These are phyloP conservation scores for Spilarctia lutea DNA, from an alignment of 2,888 invertebrate species.

Conservation along the genomic window DNA sequence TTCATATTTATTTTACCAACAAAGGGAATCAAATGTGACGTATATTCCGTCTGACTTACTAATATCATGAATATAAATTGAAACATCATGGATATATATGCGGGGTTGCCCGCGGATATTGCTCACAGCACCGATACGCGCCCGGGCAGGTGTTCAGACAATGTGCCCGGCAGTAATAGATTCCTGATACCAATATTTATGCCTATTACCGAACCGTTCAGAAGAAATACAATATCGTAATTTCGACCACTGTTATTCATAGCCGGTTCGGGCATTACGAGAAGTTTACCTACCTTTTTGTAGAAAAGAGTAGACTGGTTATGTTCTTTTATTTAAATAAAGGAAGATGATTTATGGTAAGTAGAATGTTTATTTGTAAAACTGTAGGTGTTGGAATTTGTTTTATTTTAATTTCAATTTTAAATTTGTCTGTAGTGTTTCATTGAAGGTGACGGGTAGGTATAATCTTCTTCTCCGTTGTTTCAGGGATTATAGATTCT, in stretches of 20 bases:
- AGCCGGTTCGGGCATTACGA: slow-evolving; percentile 46
- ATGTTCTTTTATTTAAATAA: slow-evolving; percentile 35
- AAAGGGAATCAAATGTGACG: slow-evolving; percentile 84
- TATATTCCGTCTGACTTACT: slow-evolving; percentile 81
- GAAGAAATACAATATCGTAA: slow-evolving; percentile 72
- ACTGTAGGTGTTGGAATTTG: background rate
- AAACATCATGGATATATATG: slow-evolving; percentile 85
- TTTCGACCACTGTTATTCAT: slow-evolving; percentile 58
- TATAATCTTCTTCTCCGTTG: background rate
- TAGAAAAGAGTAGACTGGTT: slow-evolving; percentile 41
- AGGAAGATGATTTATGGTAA: slow-evolving; percentile 31
- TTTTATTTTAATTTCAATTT: background rate
- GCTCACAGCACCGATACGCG: slow-evolving; percentile 70
- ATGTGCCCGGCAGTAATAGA: slow-evolving; percentile 80
- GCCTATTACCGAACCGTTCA: slow-evolving; percentile 78
- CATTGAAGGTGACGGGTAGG: background rate
- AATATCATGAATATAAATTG: slow-evolving; percentile 86
- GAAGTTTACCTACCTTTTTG: slow-evolving; percentile 41
- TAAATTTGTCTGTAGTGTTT: background rate
- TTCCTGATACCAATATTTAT: slow-evolving; percentile 83
- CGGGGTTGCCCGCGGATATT: slow-evolving; percentile 77
- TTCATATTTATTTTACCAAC: slow-evolving; percentile 76
- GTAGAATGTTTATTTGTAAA: slow-evolving; percentile 29
- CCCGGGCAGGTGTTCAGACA: slow-evolving; percentile 82
- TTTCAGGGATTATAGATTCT: background rate